These are phyloP conservation scores for Limosa lapponica DNA, from an alignment of 2,797 vertebrate species.

Conservation along the genomic window DNA sequence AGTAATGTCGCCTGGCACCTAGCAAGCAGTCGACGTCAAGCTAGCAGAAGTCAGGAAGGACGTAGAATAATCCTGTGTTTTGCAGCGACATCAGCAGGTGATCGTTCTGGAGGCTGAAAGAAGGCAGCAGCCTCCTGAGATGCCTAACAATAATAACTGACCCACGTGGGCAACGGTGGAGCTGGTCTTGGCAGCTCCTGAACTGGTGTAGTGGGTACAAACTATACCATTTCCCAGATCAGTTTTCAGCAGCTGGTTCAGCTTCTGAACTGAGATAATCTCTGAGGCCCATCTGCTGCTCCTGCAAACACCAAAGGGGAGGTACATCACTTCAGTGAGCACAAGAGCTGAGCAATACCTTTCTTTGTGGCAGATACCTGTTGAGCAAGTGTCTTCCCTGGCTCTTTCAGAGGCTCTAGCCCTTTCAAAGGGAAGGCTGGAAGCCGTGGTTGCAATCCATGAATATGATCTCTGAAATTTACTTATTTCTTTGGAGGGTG, in stretches of 20 bases:
- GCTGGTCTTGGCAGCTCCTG: neutral
- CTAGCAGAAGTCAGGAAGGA: neutral
- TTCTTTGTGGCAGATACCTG: neutral
- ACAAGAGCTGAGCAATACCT: neutral
- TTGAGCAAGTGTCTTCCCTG: neutral
- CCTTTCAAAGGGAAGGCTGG: neutral
- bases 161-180: neutral
- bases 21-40: neutral
- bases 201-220: neutral
- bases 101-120: neutral
- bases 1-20: constrained; percentile 26
- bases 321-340: neutral
- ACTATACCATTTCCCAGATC: neutral
- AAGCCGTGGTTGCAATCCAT: neutral
- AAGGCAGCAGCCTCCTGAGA: neutral
- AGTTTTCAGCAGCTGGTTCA: neutral
- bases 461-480: neutral
- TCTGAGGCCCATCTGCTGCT: neutral
- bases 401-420: neutral
- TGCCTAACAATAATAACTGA: neutral
- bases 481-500: neutral
- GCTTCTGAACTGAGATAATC: neutral
- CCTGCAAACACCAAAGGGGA: neutral
- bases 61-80: neutral
- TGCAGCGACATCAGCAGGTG: neutral